Conservation (phyloP, 2,797 vertebrate genomes). For the Megalops cyprinoides region DNA sequence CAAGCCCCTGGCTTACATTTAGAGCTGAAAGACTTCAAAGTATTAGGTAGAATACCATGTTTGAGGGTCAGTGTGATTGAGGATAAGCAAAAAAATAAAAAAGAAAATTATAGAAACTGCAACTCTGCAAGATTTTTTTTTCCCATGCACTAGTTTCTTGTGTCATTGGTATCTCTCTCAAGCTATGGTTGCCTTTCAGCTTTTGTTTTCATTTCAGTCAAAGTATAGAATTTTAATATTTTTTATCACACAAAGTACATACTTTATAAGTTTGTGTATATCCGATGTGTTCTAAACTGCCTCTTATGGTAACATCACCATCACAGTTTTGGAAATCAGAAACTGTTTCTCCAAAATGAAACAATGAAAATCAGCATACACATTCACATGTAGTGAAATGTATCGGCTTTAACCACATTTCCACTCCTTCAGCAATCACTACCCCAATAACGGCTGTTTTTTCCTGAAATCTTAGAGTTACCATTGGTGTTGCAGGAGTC, state of each 20-base stretch:
- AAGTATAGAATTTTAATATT: neutral
- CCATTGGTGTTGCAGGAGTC: too few relatives aligned
- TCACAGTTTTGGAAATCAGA: neutral
- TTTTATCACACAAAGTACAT: neutral
- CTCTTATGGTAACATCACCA: neutral
- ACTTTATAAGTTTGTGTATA: neutral
- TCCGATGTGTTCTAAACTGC: neutral
- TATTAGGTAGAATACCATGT: constrained; percentile 19
- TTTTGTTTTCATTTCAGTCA: too few relatives aligned
- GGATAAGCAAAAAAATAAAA: constrained; percentile 20
- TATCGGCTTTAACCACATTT: neutral
- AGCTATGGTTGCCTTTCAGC: neutral
- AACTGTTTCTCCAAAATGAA: neutral
- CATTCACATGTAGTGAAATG: neutral
- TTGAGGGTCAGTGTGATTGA: neutral
- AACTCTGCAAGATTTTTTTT: neutral
- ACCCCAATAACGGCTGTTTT: neutral
- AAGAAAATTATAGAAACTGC: neutral
- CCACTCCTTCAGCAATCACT: neutral
- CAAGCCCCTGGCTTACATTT: constrained; percentile 37
- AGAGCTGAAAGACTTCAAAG: constrained; percentile 54
- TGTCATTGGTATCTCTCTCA: neutral
- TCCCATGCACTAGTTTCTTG: too few relatives aligned
- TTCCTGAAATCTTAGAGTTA: neutral
- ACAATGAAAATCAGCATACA: neutral